Base-by-base conservation (phyloP, 64 coral and sea anemone genomes). In the Pocillopora verrucosa region DNA sequence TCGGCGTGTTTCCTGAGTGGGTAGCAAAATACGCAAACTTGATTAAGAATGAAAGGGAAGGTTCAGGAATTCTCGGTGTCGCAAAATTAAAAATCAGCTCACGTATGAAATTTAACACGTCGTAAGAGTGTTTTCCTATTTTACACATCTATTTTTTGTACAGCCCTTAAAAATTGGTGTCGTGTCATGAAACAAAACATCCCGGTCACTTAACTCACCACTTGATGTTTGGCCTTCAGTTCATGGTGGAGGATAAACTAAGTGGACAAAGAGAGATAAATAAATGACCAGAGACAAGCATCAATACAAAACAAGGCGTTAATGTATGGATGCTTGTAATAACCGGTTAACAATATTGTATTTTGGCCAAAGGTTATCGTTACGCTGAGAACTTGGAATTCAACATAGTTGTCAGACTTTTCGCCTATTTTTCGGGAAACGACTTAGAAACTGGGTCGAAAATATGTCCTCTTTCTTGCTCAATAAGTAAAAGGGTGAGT, bases 211-310 rank as follows among this genome's bases (percentile, higher is more conserved):
- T 85, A 85, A 51, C 20, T 20, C 15, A 45, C 36, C 45, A 70
- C 82, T 85, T 85, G 82, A 85, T 85, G 65, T 85, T 85, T 26
- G 82, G 65, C 82, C 19, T 85, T 85, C 35, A n/a, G 61, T 72
- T 85, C 65, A 13, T 85, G 82, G 82, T 85, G 16, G 64, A 85
- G 82, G 16, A 85, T 85, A 85, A 83, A 85, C 82, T 85, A 85
- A 85, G 82, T 85, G 82, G 82, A 38, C 65, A 85, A 67, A 85
- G 82, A 85, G 82, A 72, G 65, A 65, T 72, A 85, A 85, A 85
- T 85, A 85, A 85, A 58, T 41, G 65, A 17, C 13, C 34, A 41
- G 3, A 56, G 82, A 72, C 82, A 85, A 72, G 56, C 19, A 11
- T 41, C 82, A 85, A 68, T 85, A 85, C 70, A 51, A 72, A 72